Base-by-base conservation (phyloP, 2,888 invertebrate genomes). In the Agrochola litura region DNA sequence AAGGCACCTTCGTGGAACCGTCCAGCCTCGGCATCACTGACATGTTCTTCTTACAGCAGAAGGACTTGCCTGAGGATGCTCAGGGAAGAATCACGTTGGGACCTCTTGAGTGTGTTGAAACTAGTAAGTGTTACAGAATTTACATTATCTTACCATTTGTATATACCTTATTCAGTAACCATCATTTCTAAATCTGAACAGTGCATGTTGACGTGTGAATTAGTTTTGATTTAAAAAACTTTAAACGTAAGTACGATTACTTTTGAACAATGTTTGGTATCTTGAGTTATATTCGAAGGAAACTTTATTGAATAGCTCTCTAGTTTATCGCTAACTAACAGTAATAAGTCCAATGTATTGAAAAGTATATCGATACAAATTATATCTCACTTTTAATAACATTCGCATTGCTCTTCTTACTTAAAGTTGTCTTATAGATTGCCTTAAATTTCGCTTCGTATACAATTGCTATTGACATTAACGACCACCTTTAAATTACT, bases 31-130 rank as follows among this genome's bases (percentile, higher is more conserved):
- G 99, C 37, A 98, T 99, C 76, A 99, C 98, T 9, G 98, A 98
- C 92, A 98, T 99, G 98, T 98, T 98, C 86, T 99, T 99, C 92
- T 95, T 99, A 69, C 99, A 99, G 91, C 99, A 99, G 91, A 98
- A 98, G 88, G 98, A 98, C 92, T 95, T 99, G 83, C 98, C 98
- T 72, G 98, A 98, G 85, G 98, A 99, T 92, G 98, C 99, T 2
- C 98, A 98, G 88, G 99, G 98, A 1, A 97, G 99, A 87, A 98
- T 99, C 68, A 99, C 99, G 1, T 95, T 99, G 72, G 99, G 99
- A 6, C 98, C 99, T 2, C 95, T 99, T 87, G 98, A 99, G 94
- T 99, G 99, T 95, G 99, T 99, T 74, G 99, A 99, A 97, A 99
- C 99, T 77, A 99, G 99, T 99, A 96, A 97, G 98, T 97, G 16